These are phyloP conservation scores for Caenorhabditis virilis DNA, from an alignment of 2,888 invertebrate genomes.

Conservation along the genomic window DNA sequence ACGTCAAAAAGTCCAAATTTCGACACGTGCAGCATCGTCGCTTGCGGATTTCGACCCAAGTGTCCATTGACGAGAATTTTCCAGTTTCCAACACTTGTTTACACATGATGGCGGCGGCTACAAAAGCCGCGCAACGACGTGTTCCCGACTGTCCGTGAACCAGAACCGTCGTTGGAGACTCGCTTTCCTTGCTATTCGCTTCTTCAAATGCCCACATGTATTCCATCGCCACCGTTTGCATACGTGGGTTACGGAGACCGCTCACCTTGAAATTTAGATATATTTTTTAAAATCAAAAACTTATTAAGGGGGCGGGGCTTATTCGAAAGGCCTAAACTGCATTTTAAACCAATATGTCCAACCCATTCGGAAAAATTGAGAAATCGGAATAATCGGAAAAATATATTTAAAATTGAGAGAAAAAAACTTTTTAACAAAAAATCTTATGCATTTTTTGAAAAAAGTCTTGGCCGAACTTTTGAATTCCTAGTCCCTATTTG, in stretches of 20 bases:
- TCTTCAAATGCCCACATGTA: constrained; percentile 36
- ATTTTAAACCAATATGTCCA: no score
- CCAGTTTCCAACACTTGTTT: constrained; percentile 28
- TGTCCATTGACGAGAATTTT: constrained; percentile 29
- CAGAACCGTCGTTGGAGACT: constrained; percentile 10
- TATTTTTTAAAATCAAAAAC: no score
- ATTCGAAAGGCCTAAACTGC: no score
- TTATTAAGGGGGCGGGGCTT: no score
- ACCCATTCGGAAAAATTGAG: no score
- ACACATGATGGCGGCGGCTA: constrained; percentile 24
- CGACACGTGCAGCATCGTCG: constrained; percentile 16
- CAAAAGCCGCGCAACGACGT: constrained; percentile 23
- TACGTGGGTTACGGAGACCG: constrained; percentile 12
- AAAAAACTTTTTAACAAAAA: no score
- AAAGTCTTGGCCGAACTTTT: not conserved
- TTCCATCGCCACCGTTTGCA: constrained; percentile 24
- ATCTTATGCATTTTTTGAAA: not conserved
- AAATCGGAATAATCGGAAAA: no score
- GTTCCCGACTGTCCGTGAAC: constrained; percentile 31
- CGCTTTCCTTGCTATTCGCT: constrained; percentile 8
- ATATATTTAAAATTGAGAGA: no score
- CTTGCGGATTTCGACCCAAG: constrained; percentile 32
- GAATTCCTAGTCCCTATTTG: not conserved
- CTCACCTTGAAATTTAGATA: not conserved
- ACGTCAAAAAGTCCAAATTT: constrained; percentile 28